Evolutionary conservation across 2,113 vertebrate species (phyloP).

Genomic region (Marmota flaviventris): DNA sequence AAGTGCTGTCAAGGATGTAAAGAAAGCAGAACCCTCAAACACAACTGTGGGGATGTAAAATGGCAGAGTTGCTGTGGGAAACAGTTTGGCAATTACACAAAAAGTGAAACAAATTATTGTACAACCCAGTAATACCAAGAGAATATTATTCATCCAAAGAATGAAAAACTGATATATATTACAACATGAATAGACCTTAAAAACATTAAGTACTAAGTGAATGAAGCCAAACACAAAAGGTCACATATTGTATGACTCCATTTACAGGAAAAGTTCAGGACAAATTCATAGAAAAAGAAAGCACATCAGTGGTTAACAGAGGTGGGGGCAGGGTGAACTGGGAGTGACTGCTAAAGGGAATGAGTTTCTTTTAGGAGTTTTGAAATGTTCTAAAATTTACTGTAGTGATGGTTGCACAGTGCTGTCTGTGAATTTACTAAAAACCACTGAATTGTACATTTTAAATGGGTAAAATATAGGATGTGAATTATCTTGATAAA

Average conservation of each 20-base stretch:
- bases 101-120: not conserved
- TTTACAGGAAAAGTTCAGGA: not conserved
- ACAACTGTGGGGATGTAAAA: not conserved
- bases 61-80: not conserved
- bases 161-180: not conserved
- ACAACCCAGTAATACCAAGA: not conserved
- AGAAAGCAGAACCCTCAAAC: not conserved
- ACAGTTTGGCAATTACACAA: no score
- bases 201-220: not conserved
- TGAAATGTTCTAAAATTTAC: not conserved
- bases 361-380: not conserved
- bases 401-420: not conserved
- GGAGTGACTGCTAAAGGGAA: not conserved
- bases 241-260: not conserved
- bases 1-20: not conserved
- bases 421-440: not conserved
- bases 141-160: not conserved
- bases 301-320: not conserved
- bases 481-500: not conserved
- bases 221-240: not conserved
- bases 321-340: not conserved
- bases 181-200: not conserved
- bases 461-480: not conserved
- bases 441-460: not conserved
- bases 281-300: not conserved